Conservation (phyloP, 2,888 invertebrate genomes). For the Strigamia transsilvanica region DNA sequence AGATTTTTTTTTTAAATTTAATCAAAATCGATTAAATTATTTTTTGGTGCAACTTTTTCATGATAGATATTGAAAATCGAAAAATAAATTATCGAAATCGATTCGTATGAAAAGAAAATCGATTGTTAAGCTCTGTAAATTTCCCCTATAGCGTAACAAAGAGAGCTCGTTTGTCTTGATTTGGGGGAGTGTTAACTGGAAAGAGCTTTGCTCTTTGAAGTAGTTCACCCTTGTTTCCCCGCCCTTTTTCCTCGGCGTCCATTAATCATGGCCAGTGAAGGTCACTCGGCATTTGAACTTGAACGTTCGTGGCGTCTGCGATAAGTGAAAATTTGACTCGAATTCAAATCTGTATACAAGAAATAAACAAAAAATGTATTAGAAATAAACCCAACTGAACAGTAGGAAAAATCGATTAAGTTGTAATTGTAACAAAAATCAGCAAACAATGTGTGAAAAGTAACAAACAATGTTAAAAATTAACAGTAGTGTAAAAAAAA, state of each 20-base stretch:
- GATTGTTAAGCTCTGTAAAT: neutral
- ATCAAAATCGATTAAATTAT: too few species aligned
- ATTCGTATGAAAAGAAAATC: neutral
- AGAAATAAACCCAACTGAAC: neutral
- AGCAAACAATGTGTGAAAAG: too few species aligned
- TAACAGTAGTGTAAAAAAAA: too few species aligned
- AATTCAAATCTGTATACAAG: neutral
- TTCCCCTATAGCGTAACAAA: neutral
- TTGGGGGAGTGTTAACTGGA: slow-evolving; percentile 21
- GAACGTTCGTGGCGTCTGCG: neutral
- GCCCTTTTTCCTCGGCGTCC: slow-evolving; percentile 22
- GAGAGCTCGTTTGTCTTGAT: slow-evolving; percentile 18
- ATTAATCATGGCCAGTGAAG: slow-evolving; percentile 35
- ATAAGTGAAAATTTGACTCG: neutral
- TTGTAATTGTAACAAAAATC: too few species aligned
- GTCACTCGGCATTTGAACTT: slow-evolving; percentile 38
- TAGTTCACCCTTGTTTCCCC: slow-evolving; percentile 35
- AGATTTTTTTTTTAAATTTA: too few species aligned
- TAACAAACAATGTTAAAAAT: too few species aligned
- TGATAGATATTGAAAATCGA: too few species aligned
- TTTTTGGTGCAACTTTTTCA: too few species aligned
- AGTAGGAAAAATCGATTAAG: too few species aligned
- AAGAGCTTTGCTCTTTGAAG: slow-evolving; percentile 34
- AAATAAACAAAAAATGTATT: neutral
- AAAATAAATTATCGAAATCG: too few species aligned